A percentile compares a stretch with the other conserved stretches of the same genome.
These are phyloP conservation scores for Rhinolophus sinicus DNA, from an alignment of 2,113 vertebrate species.

Conservation along the genomic window DNA sequence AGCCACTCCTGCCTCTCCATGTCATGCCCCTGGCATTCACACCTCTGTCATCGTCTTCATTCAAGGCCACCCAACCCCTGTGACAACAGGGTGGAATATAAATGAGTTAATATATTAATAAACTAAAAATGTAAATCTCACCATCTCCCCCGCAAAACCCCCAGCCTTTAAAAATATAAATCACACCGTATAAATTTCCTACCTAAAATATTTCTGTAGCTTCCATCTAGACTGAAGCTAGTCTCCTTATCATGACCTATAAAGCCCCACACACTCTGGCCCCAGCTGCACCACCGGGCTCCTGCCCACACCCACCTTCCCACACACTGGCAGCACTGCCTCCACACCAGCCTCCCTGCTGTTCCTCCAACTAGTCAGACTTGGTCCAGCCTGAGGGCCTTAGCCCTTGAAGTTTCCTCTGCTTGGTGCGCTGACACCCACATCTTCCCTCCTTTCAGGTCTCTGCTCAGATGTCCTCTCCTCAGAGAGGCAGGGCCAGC, in stretches of 20 bases:
- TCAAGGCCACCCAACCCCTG: neutral
- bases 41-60: neutral
- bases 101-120: neutral
- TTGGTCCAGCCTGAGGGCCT: neutral
- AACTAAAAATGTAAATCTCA: neutral
- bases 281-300: neutral
- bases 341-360: neutral
- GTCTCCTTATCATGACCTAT: neutral
- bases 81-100: neutral
- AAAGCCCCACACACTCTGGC: neutral
- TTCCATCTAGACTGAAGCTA: conserved; percentile 19
- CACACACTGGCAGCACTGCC: neutral
- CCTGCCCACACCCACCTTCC: too few relatives aligned
- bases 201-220: neutral
- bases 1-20: neutral
- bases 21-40: fast-evolving
- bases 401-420: neutral
- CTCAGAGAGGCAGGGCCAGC: too few relatives aligned
- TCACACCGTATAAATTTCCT: neutral
- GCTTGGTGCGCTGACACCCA: neutral
- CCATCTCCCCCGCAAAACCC: neutral
- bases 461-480: too few relatives aligned
- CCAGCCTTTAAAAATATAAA: conserved; percentile 12
- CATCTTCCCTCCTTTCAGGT: neutral
- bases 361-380: neutral